Evolutionary conservation across 1,140 invertebrate genomes (phyloP).

Genomic region (Frieseomelitta varia): DNA sequence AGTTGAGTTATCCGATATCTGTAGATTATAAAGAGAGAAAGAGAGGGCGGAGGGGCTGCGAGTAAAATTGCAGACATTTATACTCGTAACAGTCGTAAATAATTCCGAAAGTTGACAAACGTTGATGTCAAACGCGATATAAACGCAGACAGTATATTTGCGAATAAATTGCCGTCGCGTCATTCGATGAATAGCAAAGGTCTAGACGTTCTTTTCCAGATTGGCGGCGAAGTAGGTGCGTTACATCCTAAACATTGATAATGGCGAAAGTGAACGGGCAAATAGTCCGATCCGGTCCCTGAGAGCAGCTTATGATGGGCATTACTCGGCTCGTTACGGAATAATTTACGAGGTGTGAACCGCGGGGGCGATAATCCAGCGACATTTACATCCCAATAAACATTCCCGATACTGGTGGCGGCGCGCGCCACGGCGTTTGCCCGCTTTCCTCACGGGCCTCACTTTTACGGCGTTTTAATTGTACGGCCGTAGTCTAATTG

Average conservation of each 20-base stretch:
- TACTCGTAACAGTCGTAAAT: background rate
- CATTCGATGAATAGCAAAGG: background rate
- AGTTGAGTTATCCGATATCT: no score
- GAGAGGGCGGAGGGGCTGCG: no score
- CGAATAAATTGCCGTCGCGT: background rate
- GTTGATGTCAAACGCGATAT: no score
- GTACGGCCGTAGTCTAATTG: slow-evolving; percentile 77
- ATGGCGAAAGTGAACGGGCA: slow-evolving; percentile 65
- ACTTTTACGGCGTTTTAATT: slow-evolving; percentile 81
- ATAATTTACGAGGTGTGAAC: slow-evolving; percentile 83
- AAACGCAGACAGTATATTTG: no score
- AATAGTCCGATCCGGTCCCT: slow-evolving; percentile 69
- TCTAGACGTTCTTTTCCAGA: background rate
- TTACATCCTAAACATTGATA: slow-evolving; percentile 72
- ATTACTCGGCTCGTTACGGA: slow-evolving; percentile 81
- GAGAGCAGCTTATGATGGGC: slow-evolving; percentile 80
- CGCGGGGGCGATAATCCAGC: slow-evolving; percentile 82
- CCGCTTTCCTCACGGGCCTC: slow-evolving; percentile 44
- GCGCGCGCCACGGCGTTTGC: slow-evolving; percentile 60
- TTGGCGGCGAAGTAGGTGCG: slow-evolving; percentile 45
- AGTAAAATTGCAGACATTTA: background rate
- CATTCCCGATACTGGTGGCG: slow-evolving; percentile 74
- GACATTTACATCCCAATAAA: slow-evolving; percentile 83
- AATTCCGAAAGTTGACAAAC: background rate
- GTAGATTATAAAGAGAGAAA: background rate